These are phyloP conservation scores for Strix aluco DNA, from an alignment of 2,113 vertebrate species.

Conservation along the genomic window DNA sequence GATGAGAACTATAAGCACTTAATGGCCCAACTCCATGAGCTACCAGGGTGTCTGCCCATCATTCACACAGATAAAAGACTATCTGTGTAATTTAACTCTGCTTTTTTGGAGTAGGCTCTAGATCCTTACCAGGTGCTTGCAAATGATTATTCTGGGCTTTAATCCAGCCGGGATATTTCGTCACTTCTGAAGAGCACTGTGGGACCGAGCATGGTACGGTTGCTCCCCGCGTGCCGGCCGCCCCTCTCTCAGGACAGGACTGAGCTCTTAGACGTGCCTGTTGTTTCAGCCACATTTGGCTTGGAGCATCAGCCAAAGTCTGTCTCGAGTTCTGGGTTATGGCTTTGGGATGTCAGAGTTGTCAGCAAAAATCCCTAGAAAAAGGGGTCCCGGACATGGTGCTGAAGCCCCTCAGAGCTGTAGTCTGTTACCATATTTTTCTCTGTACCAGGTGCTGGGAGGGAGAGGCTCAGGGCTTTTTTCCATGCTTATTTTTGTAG, in stretches of 20 bases:
- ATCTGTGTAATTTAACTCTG: neutral
- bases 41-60: neutral
- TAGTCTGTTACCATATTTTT: accelerated
- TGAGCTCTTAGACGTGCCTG: accelerated
- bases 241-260: accelerated
- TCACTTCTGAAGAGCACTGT: neutral
- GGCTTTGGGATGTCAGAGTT: neutral
- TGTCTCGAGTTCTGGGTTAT: accelerated
- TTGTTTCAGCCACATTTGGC: accelerated
- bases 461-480: neutral
- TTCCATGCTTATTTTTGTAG: neutral
- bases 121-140: too few species aligned
- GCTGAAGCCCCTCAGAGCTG: neutral
- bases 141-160: neutral
- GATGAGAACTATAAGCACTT: neutral
- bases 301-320: accelerated
- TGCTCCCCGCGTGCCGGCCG: accelerated
- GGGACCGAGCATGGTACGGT: accelerated
- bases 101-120: neutral
- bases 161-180: neutral
- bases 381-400: accelerated
- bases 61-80: neutral
- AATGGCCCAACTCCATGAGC: neutral
- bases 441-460: neutral
- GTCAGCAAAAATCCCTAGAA: neutral